phyloP scores from a whole-genome alignment of 1,140 invertebrate species.

The Zaprionus vittiger region DNA sequence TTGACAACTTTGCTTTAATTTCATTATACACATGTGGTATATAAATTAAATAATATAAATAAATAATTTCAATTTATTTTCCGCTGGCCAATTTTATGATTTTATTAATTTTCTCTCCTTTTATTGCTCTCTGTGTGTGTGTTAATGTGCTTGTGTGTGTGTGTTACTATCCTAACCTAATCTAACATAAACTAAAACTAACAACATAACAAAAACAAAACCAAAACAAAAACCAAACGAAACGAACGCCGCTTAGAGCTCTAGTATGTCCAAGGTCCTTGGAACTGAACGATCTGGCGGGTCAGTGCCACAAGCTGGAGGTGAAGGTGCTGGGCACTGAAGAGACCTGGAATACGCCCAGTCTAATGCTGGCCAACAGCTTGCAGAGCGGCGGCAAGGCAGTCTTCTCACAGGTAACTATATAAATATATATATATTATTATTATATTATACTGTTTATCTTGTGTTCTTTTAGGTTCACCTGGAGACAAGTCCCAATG shows the following conservation, averaged over 20 bases:
- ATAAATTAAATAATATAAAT: neutral
- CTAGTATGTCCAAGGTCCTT: constrained; percentile 85
- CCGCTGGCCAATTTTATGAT: constrained; percentile 1
- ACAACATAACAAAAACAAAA: constrained; percentile 54
- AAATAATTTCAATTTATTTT: neutral
- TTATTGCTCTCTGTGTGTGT: constrained; percentile 38
- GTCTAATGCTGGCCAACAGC: constrained; percentile 89
- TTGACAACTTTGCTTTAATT: neutral
- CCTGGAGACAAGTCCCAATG: constrained; percentile 87
- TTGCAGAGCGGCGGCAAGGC: constrained; percentile 88
- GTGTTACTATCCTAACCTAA: constrained; percentile 58
- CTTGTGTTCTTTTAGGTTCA: constrained; percentile 85
- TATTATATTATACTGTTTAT: constrained; percentile 58
- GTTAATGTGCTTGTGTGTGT: constrained; percentile 64
- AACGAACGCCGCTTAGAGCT: constrained; percentile 82
- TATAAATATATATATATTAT: neutral
- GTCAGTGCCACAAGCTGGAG: constrained; percentile 88
- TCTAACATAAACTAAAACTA: constrained; percentile 59
- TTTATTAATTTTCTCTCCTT: constrained; percentile 18
- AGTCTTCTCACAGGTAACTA: constrained; percentile 92
- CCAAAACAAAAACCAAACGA: constrained; percentile 45
- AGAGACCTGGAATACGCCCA: constrained; percentile 93
- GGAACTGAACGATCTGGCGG: constrained; percentile 87
- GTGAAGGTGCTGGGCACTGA: constrained; percentile 92
- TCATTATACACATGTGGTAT: neutral